A percentile compares a stretch with the other conserved stretches of the same genome.
Evolutionary conservation across 2,113 vertebrate genomes (phyloP).

Genomic region (Motacilla tschutschensis): DNA sequence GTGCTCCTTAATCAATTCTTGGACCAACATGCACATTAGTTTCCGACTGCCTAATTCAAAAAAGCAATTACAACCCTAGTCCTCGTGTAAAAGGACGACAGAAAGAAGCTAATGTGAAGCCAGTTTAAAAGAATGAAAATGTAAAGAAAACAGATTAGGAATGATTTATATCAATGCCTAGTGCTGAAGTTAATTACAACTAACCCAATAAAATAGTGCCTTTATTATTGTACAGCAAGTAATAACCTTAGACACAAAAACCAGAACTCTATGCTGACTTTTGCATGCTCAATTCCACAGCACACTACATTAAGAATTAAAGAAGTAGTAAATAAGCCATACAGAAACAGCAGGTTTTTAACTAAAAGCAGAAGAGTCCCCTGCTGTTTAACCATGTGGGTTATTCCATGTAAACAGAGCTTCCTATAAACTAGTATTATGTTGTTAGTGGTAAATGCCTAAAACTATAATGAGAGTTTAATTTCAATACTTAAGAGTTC

Average conservation of each 20-base stretch:
- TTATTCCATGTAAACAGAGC: constrained; percentile 50
- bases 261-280: constrained; percentile 74
- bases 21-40: constrained; percentile 59
- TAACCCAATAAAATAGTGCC: constrained; percentile 82
- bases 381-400: constrained; percentile 71
- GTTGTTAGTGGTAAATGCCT: constrained; percentile 49
- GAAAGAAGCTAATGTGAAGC: constrained; percentile 67
- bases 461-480: constrained; percentile 61
- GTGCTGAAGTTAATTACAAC: constrained; percentile 84
- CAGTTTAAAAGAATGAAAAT: constrained; percentile 74
- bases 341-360: constrained; percentile 73
- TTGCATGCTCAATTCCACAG: constrained; percentile 69
- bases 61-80: constrained; percentile 69
- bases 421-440: constrained; percentile 57
- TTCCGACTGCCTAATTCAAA: constrained; percentile 70
- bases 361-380: constrained; percentile 75
- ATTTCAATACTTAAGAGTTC: constrained; percentile 47
- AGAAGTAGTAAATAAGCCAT: constrained; percentile 76
- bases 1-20: constrained; percentile 69
- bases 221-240: constrained; percentile 80
- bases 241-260: constrained; percentile 73
- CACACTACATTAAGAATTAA: constrained; percentile 77
- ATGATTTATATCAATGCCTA: constrained; percentile 79
- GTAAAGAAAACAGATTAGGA: constrained; percentile 78
- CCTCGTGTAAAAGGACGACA: constrained; percentile 64